Base-by-base conservation (phyloP, 2,888 invertebrate genomes). In the Lycocerus yunnanus region DNA sequence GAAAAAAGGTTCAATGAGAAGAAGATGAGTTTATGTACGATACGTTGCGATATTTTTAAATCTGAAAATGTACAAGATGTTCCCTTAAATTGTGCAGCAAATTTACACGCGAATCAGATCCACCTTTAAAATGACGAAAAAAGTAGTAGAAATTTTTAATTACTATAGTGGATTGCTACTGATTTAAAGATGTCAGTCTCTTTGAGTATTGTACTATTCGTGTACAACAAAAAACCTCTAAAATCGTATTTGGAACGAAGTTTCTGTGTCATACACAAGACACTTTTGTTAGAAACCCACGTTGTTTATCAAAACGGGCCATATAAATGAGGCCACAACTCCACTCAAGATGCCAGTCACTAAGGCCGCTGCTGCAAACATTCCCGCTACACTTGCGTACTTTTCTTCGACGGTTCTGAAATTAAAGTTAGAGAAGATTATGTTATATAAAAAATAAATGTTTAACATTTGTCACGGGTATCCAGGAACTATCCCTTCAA, bases 361-460 rank as follows among this genome's bases (percentile, higher is more conserved):
- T 1, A 99, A 90, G 83, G 93, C 93, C 15, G 99, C 97, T 0
- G 95, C 97, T 60, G 95, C 98, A 86, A 97, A 95, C 99, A 99
- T 99, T 73, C 98, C 98, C 0, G 98, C 98, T 0, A 92, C 93
- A 0, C 93, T 89, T 14, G 95, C 94, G 85, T 96, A 89, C 82
- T 95, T 92, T 0, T 93, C 92, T n/a, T 94, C 93, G 14, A 96
- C 96, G 58, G 90, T 91, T 78, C 96, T 95, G 87, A 2, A 63
- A 63, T n/a, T 66, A 89, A 89, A 78, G 74, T 74, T 16, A 58
- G 21, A 13, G n/a, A 70, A 21, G 24, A 24, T 63, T n/a, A n/a
- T n/a, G n/a, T n/a, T n/a, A n/a, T 71, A 68, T 66, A 63, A 66
- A 61, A 73, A 21, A 21, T 2, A 21, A 9, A 9, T 21, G 21